Evolutionary conservation across 2,113 vertebrate species (phyloP), one percentile per base, ranked within the genome.

Genomic region (Procavia capensis): DNA sequence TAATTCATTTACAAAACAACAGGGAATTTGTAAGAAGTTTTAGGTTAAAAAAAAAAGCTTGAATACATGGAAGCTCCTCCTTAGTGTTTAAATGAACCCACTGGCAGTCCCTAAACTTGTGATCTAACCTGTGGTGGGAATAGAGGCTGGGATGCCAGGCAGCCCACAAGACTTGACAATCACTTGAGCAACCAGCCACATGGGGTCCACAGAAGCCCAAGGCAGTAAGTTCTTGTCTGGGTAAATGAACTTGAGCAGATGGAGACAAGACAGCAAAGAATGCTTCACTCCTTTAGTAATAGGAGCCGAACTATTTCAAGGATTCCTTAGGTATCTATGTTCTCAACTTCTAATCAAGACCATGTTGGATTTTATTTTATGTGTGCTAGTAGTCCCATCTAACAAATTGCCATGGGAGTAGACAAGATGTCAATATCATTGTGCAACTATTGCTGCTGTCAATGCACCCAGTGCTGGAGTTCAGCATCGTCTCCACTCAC

Each of bases 271-370:
- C 5, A 66, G 34, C 14, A 64, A 63, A 20, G 6, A 50, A 5
- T 61, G 78, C 64, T 89, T 92, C 54, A 88, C 29, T 76, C 88
- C 61, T 3, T 66, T 86, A 84, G 14, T 91, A 87, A 83, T 31
- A 72, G 74, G 80, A 43, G 14, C 36, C 83, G 34, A 81, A 63
- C 36, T 90, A 54, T 90, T 78, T 19, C n/a, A 47, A 45, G 16
- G 59, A 68, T n/a, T 54, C 22, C 27, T 81, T 80, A 45, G 59
- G 25, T 31, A 76, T 3, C 3, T 24, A 78, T 50, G 90, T 93
- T 63, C 75, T 25, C 59, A 90, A 20, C 41, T 93, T 86, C 19
- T 43, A 54, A 39, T 61, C 20, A 80, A 39, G 70, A 36, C 31
- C 43, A 3, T 75, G 82, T 57, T 84, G 50, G 39, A 14, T 27